A percentile compares a stretch with the other conserved stretches of the same genome.
Conservation (phyloP, 2,797 vertebrate genomes). For the Halcyon badia region DNA sequence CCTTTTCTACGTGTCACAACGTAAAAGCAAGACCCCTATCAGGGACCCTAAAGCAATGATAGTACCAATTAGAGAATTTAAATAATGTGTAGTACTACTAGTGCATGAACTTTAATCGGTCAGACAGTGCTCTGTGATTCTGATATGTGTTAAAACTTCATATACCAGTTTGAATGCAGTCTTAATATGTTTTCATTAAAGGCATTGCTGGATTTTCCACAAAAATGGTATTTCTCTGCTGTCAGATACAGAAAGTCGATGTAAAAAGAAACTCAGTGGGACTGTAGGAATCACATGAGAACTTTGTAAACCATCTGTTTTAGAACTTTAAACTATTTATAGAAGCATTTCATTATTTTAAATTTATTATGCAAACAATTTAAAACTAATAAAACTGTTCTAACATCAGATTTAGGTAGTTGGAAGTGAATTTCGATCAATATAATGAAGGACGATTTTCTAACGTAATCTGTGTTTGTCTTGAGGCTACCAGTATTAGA, state of each 20-base stretch:
- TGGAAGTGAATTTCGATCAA: constrained; percentile 23
- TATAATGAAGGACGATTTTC: constrained; percentile 63
- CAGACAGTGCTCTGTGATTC: not conserved
- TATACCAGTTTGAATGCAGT: not conserved
- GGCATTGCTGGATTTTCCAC: not conserved
- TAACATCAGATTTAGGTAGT: not conserved
- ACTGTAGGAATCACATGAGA: not conserved
- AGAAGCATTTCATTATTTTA: constrained; percentile 30
- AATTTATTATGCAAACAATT: constrained; percentile 9
- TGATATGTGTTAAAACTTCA: not conserved
- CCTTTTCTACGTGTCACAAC: fast-evolving
- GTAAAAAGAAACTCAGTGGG: not conserved
- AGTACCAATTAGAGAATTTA: not conserved
- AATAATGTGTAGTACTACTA: not conserved
- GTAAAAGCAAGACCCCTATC: not conserved
- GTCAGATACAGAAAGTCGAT: not conserved
- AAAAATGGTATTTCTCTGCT: not conserved
- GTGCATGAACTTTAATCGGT: not conserved
- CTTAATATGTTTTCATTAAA: not conserved
- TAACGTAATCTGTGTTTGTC: constrained; percentile 30
- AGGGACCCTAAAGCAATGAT: not conserved
- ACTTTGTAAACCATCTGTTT: not conserved
- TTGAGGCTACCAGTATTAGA: constrained; percentile 43
- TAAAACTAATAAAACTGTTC: constrained; percentile 25
- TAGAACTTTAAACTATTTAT: not conserved